Evolutionary conservation across 2,113 vertebrate species (phyloP), one percentile per base, ranked within the genome.

Genomic region (Pedionomus torquatus): DNA sequence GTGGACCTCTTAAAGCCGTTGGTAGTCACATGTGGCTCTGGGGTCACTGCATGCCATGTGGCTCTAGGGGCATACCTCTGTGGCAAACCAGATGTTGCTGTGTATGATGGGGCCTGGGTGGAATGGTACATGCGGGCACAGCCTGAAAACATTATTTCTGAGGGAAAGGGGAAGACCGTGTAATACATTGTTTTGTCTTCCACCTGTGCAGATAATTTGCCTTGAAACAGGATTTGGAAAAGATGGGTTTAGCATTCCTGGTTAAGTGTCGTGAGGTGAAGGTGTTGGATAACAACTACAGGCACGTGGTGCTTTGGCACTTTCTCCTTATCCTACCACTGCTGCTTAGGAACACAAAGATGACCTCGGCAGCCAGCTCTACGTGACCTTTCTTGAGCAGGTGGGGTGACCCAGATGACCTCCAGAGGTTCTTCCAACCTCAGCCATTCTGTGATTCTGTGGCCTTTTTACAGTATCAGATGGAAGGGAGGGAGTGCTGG

Each of bases 61-160:
- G 98, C 95, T 2, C 98, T 99, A 70, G 99, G 98, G 0, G 99
- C 99, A 11, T 98, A 99, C 94, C 98, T 99, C 58, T 99, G 99
- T 1, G 99, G 99, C 54, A 98, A 99, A 85, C 96, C 98, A 0
- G 98, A 98, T 1, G 98, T 98, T 10, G 97, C 98, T 9, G 93
- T 99, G 85, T 99, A 99, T 0, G 99, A 99, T 0, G 99, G 99
- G 20, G 98, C 99, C 71, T 99, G 99, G 99, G 95, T 98, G 5
- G 99, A 99, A 87, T 99, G 99, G 99, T 99, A 99, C 92, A 98
- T 98, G 97, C 97, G 98, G 7, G 99, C 99, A 25, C 94, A 94
- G 20, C 98, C 99, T 1, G 98, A 99, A 71, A 94, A 98, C 7
- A 72, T 99, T 71, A 97, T 99, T 93, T 99, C 99, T 4, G 99